Base-by-base conservation (phyloP, 1,140 invertebrate species). In the Batillaria attramentaria region DNA sequence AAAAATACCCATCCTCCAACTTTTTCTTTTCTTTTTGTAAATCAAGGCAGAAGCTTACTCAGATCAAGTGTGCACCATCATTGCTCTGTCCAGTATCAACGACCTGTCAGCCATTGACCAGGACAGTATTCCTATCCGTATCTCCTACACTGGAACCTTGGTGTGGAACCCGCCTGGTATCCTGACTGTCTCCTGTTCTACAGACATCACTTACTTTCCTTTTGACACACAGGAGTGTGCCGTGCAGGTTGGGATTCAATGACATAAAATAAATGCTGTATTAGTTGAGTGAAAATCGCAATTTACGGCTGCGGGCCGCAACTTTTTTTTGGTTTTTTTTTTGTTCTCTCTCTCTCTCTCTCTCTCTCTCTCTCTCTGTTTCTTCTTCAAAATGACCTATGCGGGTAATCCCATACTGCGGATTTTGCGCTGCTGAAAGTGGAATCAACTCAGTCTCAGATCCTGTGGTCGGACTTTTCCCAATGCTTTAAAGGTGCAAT, bases 81-180 rank as follows among this genome's bases (percentile, higher is more conserved):
- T 33, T 39, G 42, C 50, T 28, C 2, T 20, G 37, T 42, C 0
- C 77, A 81, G 79, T 16, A 41, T 81, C 10, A 66, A 72, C 41
- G 46, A 77, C 57, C 57, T 81, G 57, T 60, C 69, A 3, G 75
- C 74, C 3, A 72, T 81, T 6, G n/a, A 75, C 13, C 69, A 81
- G 43, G 37, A 72, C 13, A 72, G 41, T n/a, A 72, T 79, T 3
- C 79, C 65, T 1, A 10, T 81, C 3, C 39, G 79, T 2, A 43
- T 81, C 28, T 42, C 37, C 4, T 50, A 79, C 89, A 98, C 97
- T 91, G 98, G 98, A 28, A 96, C 95, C 91, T 96, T 98, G 54
- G 93, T 95, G 62, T 99, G 97, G 97, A 97, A 97, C 89, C 97
- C 97, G 50, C 97, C 97, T 35, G 97, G 97, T 6, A 98, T 99